A percentile compares a stretch with the other conserved stretches of the same genome.
These are phyloP conservation scores for roundworm (Caenorhabditis elegans) DNA, from an alignment of 1,140 invertebrate genomes.

Conservation along the genomic window DNA sequence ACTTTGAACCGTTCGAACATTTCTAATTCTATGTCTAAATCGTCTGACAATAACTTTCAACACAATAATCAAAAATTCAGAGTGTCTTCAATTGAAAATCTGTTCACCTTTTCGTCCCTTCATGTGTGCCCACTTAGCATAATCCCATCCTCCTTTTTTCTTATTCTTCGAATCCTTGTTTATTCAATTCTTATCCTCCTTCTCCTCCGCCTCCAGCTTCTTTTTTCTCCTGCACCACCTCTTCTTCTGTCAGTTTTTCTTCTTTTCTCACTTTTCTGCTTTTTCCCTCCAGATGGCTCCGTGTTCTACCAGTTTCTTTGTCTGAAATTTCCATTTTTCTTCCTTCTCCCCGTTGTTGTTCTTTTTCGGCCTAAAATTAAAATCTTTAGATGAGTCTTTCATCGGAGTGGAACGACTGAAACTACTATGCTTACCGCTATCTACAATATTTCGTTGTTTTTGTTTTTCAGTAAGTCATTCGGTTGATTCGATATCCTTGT, in stretches of 20 bases:
- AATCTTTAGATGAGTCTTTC: neutral
- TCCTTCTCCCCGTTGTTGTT: neutral
- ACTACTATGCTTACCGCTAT: neutral
- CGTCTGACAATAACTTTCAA: too few relatives aligned
- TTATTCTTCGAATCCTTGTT: neutral
- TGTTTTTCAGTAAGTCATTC: constrained; percentile 5
- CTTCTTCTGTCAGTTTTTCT: neutral
- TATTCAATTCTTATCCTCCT: neutral
- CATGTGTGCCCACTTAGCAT: neutral
- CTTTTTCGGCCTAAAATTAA: neutral
- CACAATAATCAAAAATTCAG: too few relatives aligned
- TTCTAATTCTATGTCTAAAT: too few relatives aligned
- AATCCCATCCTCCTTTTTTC: neutral
- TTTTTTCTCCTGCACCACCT: too few relatives aligned
- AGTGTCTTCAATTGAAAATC: too few relatives aligned
- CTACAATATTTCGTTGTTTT: neutral
- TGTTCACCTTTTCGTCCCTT: neutral
- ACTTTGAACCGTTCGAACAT: too few relatives aligned
- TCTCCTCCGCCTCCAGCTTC: too few relatives aligned
- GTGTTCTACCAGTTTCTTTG: too few relatives aligned
- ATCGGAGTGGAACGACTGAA: neutral
- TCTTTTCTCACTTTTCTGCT: neutral
- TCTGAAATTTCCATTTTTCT: neutral
- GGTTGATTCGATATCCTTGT: too few relatives aligned
- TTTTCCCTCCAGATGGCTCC: too few relatives aligned